Percentiles rank a stretch among this genome's conserved stretches.
Conservation (phyloP, 2,888 invertebrate species). For the Branchinecta sandiegonensis region DNA sequence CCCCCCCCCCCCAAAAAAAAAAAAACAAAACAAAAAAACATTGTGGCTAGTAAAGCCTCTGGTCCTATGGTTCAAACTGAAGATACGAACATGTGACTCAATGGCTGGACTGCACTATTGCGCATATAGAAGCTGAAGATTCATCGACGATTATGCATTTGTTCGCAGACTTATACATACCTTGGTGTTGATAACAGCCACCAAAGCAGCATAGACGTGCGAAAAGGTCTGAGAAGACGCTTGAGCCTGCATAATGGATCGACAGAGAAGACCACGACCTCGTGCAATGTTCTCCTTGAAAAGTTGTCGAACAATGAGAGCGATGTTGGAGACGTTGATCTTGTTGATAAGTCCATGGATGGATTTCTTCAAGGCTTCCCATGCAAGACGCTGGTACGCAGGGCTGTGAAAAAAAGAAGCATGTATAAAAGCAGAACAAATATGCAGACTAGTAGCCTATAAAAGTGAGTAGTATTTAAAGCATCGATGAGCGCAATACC, state of each 20-base stretch:
- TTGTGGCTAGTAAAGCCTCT: too few relatives aligned
- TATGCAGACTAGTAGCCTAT: not conserved
- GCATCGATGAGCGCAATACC: too few relatives aligned
- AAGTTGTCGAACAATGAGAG: slow-evolving; percentile 74
- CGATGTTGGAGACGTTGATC: slow-evolving; percentile 87
- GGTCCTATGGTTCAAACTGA: too few relatives aligned
- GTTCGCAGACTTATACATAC: slow-evolving; percentile 31
- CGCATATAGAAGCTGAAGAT: too few relatives aligned
- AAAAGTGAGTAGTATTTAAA: too few relatives aligned
- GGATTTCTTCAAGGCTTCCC: slow-evolving; percentile 97
- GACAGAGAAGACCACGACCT: slow-evolving; percentile 78
- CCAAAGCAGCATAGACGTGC: slow-evolving; percentile 91
- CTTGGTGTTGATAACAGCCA: slow-evolving; percentile 87
- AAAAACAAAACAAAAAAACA: too few relatives aligned
- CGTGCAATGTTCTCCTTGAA: slow-evolving; percentile 89
- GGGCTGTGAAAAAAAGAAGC: slow-evolving; percentile 42
- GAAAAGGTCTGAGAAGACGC: slow-evolving; percentile 94
- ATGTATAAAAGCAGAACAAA: not conserved
- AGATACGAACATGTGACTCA: too few relatives aligned
- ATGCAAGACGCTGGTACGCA: slow-evolving; percentile 88
- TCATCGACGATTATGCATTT: not conserved
- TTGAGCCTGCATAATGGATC: slow-evolving; percentile 93
- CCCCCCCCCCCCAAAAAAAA: too few relatives aligned
- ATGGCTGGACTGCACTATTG: too few relatives aligned
- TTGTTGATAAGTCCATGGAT: slow-evolving; percentile 97